Percentiles rank a stretch among this genome's conserved stretches.
Conservation (phyloP, 2,888 invertebrate genomes). For the Germaria angustata region DNA sequence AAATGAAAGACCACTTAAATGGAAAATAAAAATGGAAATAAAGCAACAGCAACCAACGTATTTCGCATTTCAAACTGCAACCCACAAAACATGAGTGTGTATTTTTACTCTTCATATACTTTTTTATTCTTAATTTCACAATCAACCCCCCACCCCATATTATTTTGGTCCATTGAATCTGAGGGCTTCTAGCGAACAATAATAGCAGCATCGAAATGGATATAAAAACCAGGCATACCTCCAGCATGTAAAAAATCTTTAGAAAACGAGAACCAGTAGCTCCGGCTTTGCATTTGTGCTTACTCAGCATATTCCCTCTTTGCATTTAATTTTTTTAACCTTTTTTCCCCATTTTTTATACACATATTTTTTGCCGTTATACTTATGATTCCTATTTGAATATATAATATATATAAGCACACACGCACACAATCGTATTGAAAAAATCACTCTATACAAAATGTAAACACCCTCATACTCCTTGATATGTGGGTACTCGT, state of each 20-base stretch:
- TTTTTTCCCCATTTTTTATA: slow-evolving; percentile 2
- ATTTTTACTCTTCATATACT: slow-evolving; percentile 34
- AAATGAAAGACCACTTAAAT: slow-evolving; percentile 76
- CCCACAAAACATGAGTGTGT: slow-evolving; percentile 66
- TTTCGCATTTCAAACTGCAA: slow-evolving; percentile 69
- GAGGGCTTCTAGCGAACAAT: slow-evolving; percentile 70
- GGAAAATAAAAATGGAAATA: slow-evolving; percentile 30
- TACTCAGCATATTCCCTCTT: slow-evolving; percentile 63
- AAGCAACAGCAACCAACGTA: slow-evolving; percentile 69
- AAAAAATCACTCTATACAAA: slow-evolving; percentile 62
- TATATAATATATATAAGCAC: slow-evolving; percentile 46
- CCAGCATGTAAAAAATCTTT: slow-evolving; percentile 53
- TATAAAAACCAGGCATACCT: slow-evolving; percentile 55
- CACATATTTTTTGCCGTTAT: slow-evolving; percentile 54
- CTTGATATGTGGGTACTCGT: slow-evolving; percentile 5
- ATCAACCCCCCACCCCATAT: slow-evolving; percentile 68
- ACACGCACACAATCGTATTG: slow-evolving; percentile 3
- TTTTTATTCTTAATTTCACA: slow-evolving; percentile 58
- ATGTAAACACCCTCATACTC: slow-evolving; percentile 69
- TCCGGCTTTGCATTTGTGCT: slow-evolving; percentile 55
- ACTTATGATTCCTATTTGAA: slow-evolving; percentile 62
- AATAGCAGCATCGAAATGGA: slow-evolving; percentile 48
- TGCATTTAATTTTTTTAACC: slow-evolving; percentile 37
- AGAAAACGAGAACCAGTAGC: slow-evolving; percentile 12
- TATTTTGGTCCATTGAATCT: slow-evolving; percentile 79